phyloP scores from a whole-genome alignment of 2,113 vertebrate species.

The Chaetops frenatus region DNA sequence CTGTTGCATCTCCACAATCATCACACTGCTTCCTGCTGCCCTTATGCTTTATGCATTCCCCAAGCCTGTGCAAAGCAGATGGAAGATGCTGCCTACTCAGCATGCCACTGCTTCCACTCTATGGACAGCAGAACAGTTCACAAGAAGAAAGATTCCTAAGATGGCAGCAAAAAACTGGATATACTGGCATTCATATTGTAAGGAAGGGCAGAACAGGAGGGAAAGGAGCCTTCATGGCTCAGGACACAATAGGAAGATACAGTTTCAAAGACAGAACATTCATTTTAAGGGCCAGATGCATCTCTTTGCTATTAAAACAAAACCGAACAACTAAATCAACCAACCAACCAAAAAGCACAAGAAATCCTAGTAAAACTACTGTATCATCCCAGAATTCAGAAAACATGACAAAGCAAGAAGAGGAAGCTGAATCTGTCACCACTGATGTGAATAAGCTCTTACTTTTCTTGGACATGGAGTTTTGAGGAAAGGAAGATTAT shows the following conservation, averaged over 20 bases:
- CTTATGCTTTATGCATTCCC: background rate
- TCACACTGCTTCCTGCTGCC: background rate
- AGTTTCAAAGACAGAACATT: background rate
- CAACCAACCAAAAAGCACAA: background rate
- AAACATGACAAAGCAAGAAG: background rate
- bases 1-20: background rate
- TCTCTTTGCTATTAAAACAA: background rate
- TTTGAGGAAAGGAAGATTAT: background rate
- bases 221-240: background rate
- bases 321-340: background rate
- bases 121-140: accelerated
- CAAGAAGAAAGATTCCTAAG: background rate
- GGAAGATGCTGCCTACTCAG: background rate
- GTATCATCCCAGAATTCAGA: background rate
- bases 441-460: background rate
- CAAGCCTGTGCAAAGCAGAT: background rate
- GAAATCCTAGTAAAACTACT: background rate
- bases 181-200: background rate
- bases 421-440: background rate
- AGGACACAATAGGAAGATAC: background rate
- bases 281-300: background rate
- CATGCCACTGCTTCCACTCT: background rate
- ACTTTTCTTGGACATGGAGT: background rate
- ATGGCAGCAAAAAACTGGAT: background rate
- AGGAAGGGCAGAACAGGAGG: background rate